Conservation (phyloP, 2,113 vertebrate species). For the Albula glossodonta region DNA sequence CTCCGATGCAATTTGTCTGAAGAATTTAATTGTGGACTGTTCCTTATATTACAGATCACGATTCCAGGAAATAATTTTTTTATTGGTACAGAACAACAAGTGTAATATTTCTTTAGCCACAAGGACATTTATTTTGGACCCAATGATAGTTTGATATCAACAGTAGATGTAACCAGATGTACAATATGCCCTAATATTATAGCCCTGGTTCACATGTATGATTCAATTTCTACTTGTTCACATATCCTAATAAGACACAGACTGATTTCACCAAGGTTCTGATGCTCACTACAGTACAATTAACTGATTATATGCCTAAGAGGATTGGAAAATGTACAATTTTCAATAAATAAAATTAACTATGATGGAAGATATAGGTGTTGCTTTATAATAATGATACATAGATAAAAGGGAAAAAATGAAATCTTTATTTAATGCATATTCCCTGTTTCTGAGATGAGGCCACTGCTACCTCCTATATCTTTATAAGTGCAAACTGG, state of each 20-base stretch:
- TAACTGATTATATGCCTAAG: not conserved
- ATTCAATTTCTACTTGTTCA: no score
- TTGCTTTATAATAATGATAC: not conserved
- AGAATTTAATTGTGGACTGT: slow-evolving; percentile 10
- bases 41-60: not conserved
- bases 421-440: not conserved
- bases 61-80: not conserved
- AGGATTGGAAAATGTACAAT: not conserved
- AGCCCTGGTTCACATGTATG: not conserved
- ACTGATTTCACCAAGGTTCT: not conserved
- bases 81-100: slow-evolving; percentile 9
- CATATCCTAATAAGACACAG: not conserved
- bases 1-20: not conserved
- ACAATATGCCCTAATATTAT: not conserved
- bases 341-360: not conserved
- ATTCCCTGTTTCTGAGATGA: not conserved
- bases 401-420: not conserved
- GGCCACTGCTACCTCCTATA: not conserved
- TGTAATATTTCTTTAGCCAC: not conserved
- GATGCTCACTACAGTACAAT: not conserved
- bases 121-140: not conserved
- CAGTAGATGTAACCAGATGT: not conserved
- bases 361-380: not conserved
- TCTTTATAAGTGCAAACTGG: not conserved
- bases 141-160: not conserved